Conservation (phyloP, 2,113 vertebrate genomes). For the Rhombomys opimus region DNA sequence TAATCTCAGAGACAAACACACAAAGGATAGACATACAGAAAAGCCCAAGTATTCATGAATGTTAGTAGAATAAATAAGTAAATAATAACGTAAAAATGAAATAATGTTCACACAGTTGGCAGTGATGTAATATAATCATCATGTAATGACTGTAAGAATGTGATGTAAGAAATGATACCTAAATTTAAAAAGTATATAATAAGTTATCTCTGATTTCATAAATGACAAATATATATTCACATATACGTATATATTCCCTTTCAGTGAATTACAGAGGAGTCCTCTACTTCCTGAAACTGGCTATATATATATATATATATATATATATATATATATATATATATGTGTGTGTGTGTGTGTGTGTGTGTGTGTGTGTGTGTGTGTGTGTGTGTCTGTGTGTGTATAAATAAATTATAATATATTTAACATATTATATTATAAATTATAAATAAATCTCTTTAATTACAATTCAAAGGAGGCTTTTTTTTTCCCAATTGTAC, state of each 20-base stretch:
- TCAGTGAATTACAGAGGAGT: background rate
- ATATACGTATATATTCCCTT: background rate
- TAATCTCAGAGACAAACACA: background rate
- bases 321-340: too few relatives aligned
- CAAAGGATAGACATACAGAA: background rate
- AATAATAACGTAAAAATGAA: slow-evolving; percentile 16
- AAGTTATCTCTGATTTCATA: background rate
- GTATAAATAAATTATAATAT: too few relatives aligned
- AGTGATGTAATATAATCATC: background rate
- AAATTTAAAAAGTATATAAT: background rate
- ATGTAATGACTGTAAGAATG: background rate
- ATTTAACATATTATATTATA: too few relatives aligned
- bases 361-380: too few relatives aligned
- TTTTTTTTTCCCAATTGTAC: background rate
- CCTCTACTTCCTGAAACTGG: background rate
- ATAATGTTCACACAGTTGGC: background rate
- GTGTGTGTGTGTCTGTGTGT: too few relatives aligned
- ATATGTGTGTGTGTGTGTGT: too few relatives aligned
- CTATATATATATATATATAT: background rate
- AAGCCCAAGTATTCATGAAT: background rate
- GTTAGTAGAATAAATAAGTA: background rate
- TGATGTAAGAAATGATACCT: background rate
- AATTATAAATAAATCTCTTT: too few relatives aligned
- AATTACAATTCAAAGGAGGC: background rate
- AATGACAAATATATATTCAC: background rate